A percentile compares a stretch with the other conserved stretches of the same genome.
Evolutionary conservation across 1,140 invertebrate species (phyloP).

Genomic region (Aleiodes sp.): DNA sequence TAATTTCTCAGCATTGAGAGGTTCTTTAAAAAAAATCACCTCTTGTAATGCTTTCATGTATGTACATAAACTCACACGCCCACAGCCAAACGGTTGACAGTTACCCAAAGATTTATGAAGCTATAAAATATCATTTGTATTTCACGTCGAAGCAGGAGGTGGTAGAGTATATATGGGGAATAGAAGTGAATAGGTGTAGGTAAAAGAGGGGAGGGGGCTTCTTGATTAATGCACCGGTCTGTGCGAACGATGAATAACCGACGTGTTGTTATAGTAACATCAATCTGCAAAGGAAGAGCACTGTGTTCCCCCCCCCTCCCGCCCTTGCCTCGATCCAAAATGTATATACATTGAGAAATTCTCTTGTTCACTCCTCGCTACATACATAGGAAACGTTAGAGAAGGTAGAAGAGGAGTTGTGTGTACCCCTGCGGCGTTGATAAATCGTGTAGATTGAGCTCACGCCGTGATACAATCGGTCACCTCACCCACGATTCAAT

Average conservation of each 20-base stretch:
- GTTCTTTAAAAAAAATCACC: conserved; percentile 17
- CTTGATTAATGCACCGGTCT: conserved; percentile 60
- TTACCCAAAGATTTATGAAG: conserved; percentile 60
- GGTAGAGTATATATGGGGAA: conserved; percentile 15
- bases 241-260: conserved; percentile 57
- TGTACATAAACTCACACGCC: conserved; percentile 42
- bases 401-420: conserved; percentile 21
- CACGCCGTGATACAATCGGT: conserved; percentile 51
- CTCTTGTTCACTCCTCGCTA: background rate
- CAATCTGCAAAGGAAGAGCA: conserved; percentile 52
- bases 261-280: conserved; percentile 59
- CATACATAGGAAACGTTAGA: background rate
- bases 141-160: conserved; percentile 56
- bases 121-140: conserved; percentile 67
- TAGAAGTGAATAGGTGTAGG: background rate
- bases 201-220: background rate
- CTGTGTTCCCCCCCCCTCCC: too few relatives aligned
- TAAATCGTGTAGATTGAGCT: conserved; percentile 58
- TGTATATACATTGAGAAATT: background rate
- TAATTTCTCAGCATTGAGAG: background rate
- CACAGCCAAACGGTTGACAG: conserved; percentile 54
- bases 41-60: conserved; percentile 17
- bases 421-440: conserved; percentile 47
- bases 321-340: too few relatives aligned
- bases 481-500: conserved; percentile 55